phyloP scores from a whole-genome alignment of 2,113 vertebrate genomes.

The Pipa parva region DNA sequence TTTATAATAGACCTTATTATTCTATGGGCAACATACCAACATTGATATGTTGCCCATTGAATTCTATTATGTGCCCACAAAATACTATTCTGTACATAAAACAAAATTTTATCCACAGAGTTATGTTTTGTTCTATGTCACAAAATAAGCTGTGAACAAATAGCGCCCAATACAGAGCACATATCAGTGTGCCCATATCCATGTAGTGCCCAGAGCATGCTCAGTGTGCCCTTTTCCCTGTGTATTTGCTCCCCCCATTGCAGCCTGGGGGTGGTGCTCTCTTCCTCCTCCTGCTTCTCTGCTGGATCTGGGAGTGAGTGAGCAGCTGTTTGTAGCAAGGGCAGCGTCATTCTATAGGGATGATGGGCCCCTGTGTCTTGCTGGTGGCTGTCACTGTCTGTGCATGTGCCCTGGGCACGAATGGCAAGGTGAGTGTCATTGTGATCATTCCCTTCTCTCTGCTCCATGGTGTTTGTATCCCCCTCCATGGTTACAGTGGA shows the following conservation, averaged over 20 bases:
- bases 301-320: neutral
- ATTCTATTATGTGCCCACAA: too few species aligned
- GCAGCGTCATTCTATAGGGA: constrained; percentile 32
- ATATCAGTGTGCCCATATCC: too few species aligned
- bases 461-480: neutral
- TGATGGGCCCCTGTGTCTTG: constrained; percentile 33
- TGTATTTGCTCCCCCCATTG: constrained; percentile 1
- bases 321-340: constrained; percentile 20
- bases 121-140: too few species aligned
- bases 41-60: too few species aligned
- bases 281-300: neutral
- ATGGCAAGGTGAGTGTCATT: constrained; percentile 12
- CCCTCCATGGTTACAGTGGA: too few species aligned
- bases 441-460: too few species aligned
- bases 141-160: too few species aligned
- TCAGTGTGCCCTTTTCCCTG: neutral
- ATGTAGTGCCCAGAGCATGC: neutral
- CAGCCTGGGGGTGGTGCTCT: constrained; percentile 14
- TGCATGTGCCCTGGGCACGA: neutral
- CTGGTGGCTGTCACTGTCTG: constrained; percentile 31
- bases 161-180: too few species aligned
- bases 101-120: too few species aligned
- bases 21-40: too few species aligned
- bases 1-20: too few species aligned
- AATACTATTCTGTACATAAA: too few species aligned